Conservation (phyloP, 2,888 invertebrate species). For the Amphipyra berbera region DNA sequence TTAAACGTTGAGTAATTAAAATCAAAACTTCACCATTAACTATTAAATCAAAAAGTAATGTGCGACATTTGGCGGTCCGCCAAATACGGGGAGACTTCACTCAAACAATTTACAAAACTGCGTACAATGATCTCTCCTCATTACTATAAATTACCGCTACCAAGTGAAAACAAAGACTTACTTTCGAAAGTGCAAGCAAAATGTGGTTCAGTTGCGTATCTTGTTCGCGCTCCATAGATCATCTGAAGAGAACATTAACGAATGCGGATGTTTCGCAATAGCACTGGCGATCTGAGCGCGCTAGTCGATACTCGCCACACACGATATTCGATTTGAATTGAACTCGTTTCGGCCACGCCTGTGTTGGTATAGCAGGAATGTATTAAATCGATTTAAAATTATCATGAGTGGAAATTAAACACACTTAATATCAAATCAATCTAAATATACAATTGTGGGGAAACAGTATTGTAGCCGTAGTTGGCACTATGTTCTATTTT, state of each 20-base stretch:
- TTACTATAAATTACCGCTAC: slow-evolving; percentile 81
- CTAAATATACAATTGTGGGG: too few relatives aligned
- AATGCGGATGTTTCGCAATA: slow-evolving; percentile 79
- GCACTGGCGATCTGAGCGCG: slow-evolving; percentile 28
- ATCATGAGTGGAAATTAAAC: background rate
- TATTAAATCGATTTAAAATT: background rate
- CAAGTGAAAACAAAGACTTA: slow-evolving; percentile 86
- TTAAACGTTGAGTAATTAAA: slow-evolving; percentile 62
- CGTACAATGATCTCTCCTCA: slow-evolving; percentile 83
- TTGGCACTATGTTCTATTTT: too few relatives aligned
- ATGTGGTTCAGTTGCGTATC: slow-evolving; percentile 71
- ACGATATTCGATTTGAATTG: slow-evolving; percentile 24
- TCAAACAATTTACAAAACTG: slow-evolving; percentile 78
- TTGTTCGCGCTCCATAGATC: slow-evolving; percentile 72
- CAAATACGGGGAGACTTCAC: slow-evolving; percentile 74
- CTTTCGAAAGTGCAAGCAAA: slow-evolving; percentile 85
- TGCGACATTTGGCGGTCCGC: slow-evolving; percentile 72
- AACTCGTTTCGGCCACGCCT: slow-evolving; percentile 16
- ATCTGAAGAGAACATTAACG: slow-evolving; percentile 71
- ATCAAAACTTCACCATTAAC: slow-evolving; percentile 63
- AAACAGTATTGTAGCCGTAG: too few relatives aligned
- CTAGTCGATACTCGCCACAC: slow-evolving; percentile 29
- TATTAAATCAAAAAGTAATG: slow-evolving; percentile 63
- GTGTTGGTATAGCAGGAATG: background rate
- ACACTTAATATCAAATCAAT: background rate